phyloP scores from a whole-genome alignment of 2,113 vertebrate genomes.

The Nycticryphes semicollaris region DNA sequence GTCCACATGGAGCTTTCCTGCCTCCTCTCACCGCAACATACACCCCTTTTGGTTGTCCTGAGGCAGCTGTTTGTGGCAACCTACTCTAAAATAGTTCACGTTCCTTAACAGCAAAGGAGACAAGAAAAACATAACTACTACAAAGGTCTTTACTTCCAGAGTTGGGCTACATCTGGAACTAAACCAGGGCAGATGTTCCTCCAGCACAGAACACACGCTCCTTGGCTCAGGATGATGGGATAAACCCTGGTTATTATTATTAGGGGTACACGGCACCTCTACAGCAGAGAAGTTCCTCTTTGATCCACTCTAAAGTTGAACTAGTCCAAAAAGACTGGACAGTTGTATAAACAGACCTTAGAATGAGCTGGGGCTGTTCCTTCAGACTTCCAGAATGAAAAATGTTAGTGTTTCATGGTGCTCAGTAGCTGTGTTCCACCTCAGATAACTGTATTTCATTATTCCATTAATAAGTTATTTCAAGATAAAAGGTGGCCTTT shows the following conservation, averaged over 20 bases:
- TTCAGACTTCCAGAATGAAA: background rate
- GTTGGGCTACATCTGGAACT: background rate
- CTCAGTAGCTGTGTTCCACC: background rate
- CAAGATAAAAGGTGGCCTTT: background rate
- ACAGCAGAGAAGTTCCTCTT: background rate
- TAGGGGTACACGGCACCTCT: background rate
- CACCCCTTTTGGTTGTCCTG: background rate
- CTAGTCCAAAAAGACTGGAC: background rate
- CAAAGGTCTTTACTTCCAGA: background rate
- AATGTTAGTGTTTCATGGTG: background rate
- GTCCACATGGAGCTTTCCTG: background rate
- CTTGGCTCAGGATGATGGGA: background rate
- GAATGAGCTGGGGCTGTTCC: background rate
- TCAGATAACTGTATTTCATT: background rate
- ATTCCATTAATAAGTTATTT: background rate
- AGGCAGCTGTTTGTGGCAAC: background rate
- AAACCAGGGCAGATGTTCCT: background rate
- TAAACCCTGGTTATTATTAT: background rate
- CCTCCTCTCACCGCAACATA: background rate
- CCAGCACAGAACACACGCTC: background rate
- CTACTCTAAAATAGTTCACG: background rate
- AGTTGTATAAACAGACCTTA: background rate
- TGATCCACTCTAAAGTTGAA: background rate
- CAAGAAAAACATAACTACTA: background rate
- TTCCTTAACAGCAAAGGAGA: background rate